These are phyloP conservation scores for Silurus glanis DNA, from an alignment of 2,113 vertebrate genomes.

Conservation along the genomic window DNA sequence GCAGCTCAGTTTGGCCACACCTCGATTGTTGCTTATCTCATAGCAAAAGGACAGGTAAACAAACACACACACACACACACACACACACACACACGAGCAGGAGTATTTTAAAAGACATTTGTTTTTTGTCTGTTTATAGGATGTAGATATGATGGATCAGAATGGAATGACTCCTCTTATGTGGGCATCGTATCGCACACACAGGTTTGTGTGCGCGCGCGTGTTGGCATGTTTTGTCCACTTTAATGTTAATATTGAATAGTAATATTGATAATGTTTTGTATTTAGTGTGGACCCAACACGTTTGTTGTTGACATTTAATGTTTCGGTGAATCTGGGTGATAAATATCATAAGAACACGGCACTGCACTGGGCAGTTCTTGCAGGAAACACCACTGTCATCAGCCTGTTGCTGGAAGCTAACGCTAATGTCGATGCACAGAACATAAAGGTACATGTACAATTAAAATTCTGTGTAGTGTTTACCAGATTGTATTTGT, in stretches of 20 bases:
- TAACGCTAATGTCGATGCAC: constrained; percentile 93
- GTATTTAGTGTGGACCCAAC: constrained; percentile 91
- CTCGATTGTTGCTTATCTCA: constrained; percentile 98
- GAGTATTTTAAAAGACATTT: background rate
- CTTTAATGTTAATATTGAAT: background rate
- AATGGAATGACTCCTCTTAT: constrained; percentile 99
- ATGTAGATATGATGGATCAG: constrained; percentile 99
- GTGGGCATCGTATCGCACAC: constrained; percentile 98
- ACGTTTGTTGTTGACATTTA: constrained; percentile 94
- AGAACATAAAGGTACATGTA: constrained; percentile 91
- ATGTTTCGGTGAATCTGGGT: constrained; percentile 96
- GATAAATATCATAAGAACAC: constrained; percentile 99
- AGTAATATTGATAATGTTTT: background rate
- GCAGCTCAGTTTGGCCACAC: constrained; percentile 99
- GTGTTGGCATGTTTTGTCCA: background rate
- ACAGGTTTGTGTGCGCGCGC: constrained; percentile 72
- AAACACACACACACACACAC: background rate
- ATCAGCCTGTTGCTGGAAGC: constrained; percentile 96
- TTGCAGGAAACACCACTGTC: constrained; percentile 98
- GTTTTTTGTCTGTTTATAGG: constrained; percentile 66
- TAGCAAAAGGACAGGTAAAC: constrained; percentile 78
- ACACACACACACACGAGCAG: background rate
- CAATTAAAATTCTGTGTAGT: background rate
- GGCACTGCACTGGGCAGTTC: constrained; percentile 95
- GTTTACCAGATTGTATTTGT: background rate